phyloP scores from a whole-genome alignment of 1,140 invertebrate species.

The Sarcophaga bullata region DNA sequence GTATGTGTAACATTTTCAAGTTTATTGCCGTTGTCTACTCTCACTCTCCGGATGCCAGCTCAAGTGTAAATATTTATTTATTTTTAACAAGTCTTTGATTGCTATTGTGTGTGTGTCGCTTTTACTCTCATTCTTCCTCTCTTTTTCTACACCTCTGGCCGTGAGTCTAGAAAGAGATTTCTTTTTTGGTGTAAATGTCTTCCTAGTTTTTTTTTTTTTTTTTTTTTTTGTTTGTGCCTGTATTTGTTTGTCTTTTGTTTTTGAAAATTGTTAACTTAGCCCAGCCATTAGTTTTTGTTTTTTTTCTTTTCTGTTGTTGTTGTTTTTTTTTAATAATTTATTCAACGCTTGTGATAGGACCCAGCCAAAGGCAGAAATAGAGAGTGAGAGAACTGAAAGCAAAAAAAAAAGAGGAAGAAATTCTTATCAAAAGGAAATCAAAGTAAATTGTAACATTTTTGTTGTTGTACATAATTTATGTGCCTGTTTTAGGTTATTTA shows the following conservation, averaged over 20 bases:
- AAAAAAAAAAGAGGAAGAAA: neutral
- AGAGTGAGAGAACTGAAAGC: neutral
- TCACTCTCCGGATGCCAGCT: neutral
- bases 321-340: slow-evolving; percentile 6
- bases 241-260: neutral
- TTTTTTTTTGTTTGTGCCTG: neutral
- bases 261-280: no score
- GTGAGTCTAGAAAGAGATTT: neutral
- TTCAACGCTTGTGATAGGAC: neutral
- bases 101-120: neutral
- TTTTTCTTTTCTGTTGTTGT: neutral
- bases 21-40: neutral
- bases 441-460: neutral
- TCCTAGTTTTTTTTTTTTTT: neutral
- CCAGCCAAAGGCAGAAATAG: neutral
- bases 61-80: slow-evolving; percentile 11
- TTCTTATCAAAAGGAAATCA: no score
- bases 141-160: neutral
- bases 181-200: neutral
- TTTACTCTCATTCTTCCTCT: no score
- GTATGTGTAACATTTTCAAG: neutral
- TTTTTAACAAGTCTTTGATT: slow-evolving; percentile 11
- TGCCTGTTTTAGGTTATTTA: neutral
- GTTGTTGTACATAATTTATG: neutral
- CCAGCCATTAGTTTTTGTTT: no score